These are phyloP conservation scores for Anniella stebbinsi DNA, from an alignment of 2,797 vertebrate species.

Conservation along the genomic window DNA sequence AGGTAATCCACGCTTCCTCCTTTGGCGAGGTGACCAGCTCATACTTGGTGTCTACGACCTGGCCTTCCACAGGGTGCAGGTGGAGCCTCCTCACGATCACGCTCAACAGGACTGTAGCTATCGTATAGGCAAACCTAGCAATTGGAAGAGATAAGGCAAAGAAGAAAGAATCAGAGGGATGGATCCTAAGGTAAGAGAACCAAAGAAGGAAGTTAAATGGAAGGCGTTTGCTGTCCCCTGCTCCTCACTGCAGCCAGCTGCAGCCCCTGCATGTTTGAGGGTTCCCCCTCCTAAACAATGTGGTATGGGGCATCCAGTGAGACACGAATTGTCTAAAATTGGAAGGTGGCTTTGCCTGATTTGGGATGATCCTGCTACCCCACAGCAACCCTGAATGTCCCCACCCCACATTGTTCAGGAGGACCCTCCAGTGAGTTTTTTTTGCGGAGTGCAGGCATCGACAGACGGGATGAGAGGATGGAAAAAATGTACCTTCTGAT, in stretches of 20 bases:
- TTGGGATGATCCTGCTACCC: too few relatives aligned
- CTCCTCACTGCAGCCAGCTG: not conserved
- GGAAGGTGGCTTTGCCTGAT: not conserved
- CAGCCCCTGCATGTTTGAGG: not conserved
- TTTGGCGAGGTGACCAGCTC: slow-evolving; percentile 93
- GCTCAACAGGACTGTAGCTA: slow-evolving; percentile 89
- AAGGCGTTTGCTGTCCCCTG: not conserved
- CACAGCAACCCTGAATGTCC: not conserved
- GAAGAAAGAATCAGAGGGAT: not conserved
- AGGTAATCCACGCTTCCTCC: slow-evolving; percentile 95
- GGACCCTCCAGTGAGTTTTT: not conserved
- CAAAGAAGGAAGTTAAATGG: not conserved
- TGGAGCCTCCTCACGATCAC: slow-evolving; percentile 86
- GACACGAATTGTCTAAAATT: not conserved
- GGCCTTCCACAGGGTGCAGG: slow-evolving; percentile 85
- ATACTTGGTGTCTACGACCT: slow-evolving; percentile 89
- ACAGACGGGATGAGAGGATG: too few relatives aligned
- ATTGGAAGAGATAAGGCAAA: slow-evolving; percentile 35
- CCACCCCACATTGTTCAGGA: not conserved
- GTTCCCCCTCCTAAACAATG: not conserved
- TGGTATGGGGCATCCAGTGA: too few relatives aligned
- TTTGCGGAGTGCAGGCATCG: not conserved
- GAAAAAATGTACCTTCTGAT: not conserved
- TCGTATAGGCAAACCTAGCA: slow-evolving; percentile 92
- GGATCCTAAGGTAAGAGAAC: not conserved